Percentiles rank a stretch among this genome's conserved stretches.
Evolutionary conservation across 2,113 vertebrate species (phyloP).

Genomic region (Collichthys lucidus): DNA sequence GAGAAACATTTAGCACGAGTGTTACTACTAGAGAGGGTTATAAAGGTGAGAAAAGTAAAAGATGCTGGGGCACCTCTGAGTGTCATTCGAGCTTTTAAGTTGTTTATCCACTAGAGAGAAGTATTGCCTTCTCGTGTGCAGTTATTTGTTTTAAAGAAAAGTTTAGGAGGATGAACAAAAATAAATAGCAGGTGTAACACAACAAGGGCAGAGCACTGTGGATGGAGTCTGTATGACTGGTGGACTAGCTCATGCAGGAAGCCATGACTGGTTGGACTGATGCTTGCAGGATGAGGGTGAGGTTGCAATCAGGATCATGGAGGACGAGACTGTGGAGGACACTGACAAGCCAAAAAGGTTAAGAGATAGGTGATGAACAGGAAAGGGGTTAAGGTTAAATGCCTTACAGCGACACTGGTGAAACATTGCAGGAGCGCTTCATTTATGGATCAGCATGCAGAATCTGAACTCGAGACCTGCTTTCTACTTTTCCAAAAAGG

Average conservation of each 20-base stretch:
- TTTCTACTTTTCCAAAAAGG: constrained; percentile 11
- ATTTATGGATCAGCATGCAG: constrained; percentile 53
- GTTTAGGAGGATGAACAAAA: constrained; percentile 41
- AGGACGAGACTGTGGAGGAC: constrained; percentile 21
- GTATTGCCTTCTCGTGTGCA: constrained; percentile 33
- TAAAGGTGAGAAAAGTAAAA: constrained; percentile 37
- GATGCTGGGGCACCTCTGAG: constrained; percentile 32
- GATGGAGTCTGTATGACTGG: constrained; percentile 9
- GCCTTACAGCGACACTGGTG: neutral
- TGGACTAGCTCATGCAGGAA: constrained; percentile 68
- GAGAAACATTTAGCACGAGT: constrained; percentile 43
- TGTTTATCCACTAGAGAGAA: constrained; percentile 36
- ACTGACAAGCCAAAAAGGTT: constrained; percentile 10
- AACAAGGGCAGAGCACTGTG: constrained; percentile 18
- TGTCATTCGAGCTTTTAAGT: constrained; percentile 49
- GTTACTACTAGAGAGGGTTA: constrained; percentile 44
- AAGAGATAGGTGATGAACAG: neutral
- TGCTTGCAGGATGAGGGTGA: neutral
- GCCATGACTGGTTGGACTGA: constrained; percentile 31
- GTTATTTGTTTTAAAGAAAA: constrained; percentile 34
- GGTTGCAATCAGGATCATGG: constrained; percentile 45
- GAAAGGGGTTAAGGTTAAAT: neutral
- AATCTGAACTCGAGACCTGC: constrained; percentile 8
- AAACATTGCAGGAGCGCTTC: constrained; percentile 21
- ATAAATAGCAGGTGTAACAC: constrained; percentile 23